Conservation (phyloP, 2,888 invertebrate genomes). For the Lasioglossum calceatum region DNA sequence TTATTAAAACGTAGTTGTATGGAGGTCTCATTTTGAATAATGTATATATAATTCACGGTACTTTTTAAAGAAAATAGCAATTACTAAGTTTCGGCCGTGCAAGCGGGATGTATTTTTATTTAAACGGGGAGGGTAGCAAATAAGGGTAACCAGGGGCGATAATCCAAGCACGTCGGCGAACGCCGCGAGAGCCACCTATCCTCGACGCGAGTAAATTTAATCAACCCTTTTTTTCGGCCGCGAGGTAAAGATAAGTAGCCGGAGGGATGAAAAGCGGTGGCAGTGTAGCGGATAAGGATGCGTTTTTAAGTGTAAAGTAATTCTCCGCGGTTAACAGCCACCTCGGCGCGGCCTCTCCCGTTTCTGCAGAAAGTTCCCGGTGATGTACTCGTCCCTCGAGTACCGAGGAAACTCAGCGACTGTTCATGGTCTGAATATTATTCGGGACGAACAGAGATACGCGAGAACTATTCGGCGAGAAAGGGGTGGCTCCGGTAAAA, state of each 20-base stretch:
- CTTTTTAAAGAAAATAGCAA: background rate
- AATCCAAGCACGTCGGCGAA: conserved; percentile 33
- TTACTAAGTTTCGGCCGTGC: background rate
- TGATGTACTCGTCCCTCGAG: conserved; percentile 79
- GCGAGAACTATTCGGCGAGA: conserved; percentile 48
- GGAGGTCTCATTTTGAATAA: background rate
- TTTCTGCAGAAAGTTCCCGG: conserved; percentile 74
- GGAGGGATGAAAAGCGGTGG: conserved; percentile 37
- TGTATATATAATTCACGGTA: background rate
- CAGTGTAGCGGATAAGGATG: conserved; percentile 57
- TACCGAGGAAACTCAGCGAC: conserved; percentile 60
- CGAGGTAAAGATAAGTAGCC: conserved; percentile 45
- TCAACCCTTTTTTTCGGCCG: conserved; percentile 12
- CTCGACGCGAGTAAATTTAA: conserved; percentile 32
- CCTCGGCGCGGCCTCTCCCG: conserved; percentile 49
- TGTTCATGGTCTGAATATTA: conserved; percentile 68
- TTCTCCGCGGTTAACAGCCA: conserved; percentile 72
- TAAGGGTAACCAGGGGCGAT: conserved; percentile 18
- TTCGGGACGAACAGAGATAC: conserved; percentile 62
- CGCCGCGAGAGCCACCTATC: background rate
- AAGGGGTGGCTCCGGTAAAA: conserved; percentile 69
- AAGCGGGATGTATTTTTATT: background rate
- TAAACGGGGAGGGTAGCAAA: background rate
- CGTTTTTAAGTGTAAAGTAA: conserved; percentile 79
- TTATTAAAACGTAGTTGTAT: background rate